phyloP scores from a whole-genome alignment of 2,113 vertebrate species.

The Atlantisia rogersi region DNA sequence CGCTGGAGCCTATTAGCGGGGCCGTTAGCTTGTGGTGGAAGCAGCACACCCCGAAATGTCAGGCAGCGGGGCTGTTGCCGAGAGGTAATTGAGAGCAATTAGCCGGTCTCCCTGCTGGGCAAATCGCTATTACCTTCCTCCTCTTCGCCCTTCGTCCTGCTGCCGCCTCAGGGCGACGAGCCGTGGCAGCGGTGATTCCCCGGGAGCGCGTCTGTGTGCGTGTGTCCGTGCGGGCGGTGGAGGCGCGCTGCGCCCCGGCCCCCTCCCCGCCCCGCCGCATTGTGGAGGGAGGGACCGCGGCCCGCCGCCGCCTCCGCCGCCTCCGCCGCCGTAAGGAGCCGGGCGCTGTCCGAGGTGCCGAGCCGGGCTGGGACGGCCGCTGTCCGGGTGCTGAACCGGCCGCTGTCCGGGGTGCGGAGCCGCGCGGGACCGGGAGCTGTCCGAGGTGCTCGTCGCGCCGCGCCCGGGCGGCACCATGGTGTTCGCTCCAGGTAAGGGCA shows the following conservation, averaged over 20 bases:
- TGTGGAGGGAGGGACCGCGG: constrained; percentile 65
- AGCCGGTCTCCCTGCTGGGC: constrained; percentile 65
- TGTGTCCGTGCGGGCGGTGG: not conserved
- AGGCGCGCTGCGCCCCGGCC: constrained; percentile 1
- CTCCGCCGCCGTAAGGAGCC: not conserved
- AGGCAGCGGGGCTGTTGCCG: constrained; percentile 14
- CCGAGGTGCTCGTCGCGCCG: not conserved
- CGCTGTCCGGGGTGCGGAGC: constrained; percentile 49
- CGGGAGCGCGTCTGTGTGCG: not conserved
- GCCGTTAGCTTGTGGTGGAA: not conserved
- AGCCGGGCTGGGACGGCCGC: not conserved
- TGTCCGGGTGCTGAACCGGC: not conserved
- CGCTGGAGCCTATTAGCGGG: not conserved
- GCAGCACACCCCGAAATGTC: constrained; percentile 56
- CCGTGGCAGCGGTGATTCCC: not conserved
- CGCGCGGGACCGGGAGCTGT: not conserved
- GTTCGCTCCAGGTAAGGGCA: constrained; percentile 80
- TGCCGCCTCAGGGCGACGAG: not conserved
- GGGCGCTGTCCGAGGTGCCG: not conserved
- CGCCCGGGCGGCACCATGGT: constrained; percentile 72
- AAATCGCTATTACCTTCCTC: constrained; percentile 13
- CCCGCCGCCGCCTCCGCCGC: not conserved
- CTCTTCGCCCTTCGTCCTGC: not conserved
- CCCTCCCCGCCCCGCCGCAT: constrained; percentile 60
- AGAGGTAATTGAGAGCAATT: constrained; percentile 75